Percentiles rank a stretch among this genome's conserved stretches.
Conservation (phyloP, 2,888 invertebrate genomes). For the Macrophya annulata region DNA sequence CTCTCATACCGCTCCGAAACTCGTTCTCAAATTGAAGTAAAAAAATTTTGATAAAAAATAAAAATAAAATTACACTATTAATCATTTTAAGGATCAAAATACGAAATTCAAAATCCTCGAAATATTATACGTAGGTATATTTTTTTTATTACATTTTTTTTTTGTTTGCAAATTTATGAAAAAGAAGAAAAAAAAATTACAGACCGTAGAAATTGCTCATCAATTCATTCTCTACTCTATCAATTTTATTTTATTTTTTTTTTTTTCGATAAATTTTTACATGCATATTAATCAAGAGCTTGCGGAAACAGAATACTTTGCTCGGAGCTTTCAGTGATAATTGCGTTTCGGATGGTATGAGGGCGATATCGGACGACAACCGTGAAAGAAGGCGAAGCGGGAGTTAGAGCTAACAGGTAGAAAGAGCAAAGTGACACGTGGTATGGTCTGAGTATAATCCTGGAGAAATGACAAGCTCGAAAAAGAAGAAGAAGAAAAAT, state of each 20-base stretch:
- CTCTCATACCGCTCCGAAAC: slow-evolving; percentile 58
- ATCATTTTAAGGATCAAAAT: too few relatives aligned
- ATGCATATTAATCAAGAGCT: background rate
- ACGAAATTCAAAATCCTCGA: background rate
- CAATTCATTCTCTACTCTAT: background rate
- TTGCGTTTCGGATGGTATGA: background rate
- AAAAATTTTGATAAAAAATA: background rate
- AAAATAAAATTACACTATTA: background rate
- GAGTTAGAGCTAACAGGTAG: slow-evolving; percentile 17
- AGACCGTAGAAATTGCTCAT: too few relatives aligned
- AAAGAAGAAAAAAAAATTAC: background rate
- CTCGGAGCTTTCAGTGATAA: background rate
- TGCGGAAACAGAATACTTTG: background rate
- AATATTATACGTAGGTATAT: too few relatives aligned
- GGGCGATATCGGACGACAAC: background rate
- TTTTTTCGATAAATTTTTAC: background rate
- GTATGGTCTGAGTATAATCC: background rate
- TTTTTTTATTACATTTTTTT: too few relatives aligned
- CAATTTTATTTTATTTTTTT: too few relatives aligned
- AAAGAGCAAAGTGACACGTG: background rate
- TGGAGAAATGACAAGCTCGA: background rate
- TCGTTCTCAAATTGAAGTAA: background rate
- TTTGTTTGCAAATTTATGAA: too few relatives aligned
- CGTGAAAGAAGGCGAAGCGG: background rate
- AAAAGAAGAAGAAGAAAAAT: background rate